These are phyloP conservation scores for Notocelia uddmanniana DNA, from an alignment of 2,888 invertebrate species.

Conservation along the genomic window DNA sequence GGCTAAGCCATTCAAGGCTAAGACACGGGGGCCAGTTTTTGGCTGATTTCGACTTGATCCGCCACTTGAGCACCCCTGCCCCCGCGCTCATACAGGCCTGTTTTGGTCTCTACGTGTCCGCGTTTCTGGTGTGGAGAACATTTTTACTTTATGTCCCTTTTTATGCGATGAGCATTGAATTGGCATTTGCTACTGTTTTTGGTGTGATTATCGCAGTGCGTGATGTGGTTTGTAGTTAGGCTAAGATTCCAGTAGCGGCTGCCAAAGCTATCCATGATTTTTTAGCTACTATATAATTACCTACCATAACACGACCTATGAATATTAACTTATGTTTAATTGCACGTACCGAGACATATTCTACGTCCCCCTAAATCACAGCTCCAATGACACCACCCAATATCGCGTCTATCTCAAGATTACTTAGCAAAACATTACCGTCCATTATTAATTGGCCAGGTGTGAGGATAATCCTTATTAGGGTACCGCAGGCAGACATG, in stretches of 20 bases:
- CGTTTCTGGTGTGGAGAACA: constrained; percentile 42
- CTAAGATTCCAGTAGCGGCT: constrained; percentile 6
- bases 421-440: constrained; percentile 42
- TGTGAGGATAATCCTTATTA: constrained; percentile 83
- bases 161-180: constrained; percentile 24
- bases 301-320: too few relatives aligned
- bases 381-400: constrained; percentile 28
- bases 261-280: too few relatives aligned
- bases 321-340: not conserved
- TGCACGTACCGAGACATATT: not conserved
- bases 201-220: constrained; percentile 20
- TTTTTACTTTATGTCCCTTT: constrained; percentile 35
- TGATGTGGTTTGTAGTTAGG: constrained; percentile 29
- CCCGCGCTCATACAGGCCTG: constrained; percentile 48
- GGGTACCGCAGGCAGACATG: constrained; percentile 74
- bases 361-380: constrained; percentile 11
- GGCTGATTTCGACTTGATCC: constrained; percentile 80
- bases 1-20: constrained; percentile 86
- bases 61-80: constrained; percentile 54
- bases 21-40: constrained; percentile 83
- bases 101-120: constrained; percentile 41
- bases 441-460: constrained; percentile 85
- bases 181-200: constrained; percentile 36
- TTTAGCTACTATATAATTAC: too few relatives aligned
- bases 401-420: constrained; percentile 33